These are phyloP conservation scores for Hypomecis punctinalis DNA, from an alignment of 2,888 invertebrate genomes.

Conservation along the genomic window DNA sequence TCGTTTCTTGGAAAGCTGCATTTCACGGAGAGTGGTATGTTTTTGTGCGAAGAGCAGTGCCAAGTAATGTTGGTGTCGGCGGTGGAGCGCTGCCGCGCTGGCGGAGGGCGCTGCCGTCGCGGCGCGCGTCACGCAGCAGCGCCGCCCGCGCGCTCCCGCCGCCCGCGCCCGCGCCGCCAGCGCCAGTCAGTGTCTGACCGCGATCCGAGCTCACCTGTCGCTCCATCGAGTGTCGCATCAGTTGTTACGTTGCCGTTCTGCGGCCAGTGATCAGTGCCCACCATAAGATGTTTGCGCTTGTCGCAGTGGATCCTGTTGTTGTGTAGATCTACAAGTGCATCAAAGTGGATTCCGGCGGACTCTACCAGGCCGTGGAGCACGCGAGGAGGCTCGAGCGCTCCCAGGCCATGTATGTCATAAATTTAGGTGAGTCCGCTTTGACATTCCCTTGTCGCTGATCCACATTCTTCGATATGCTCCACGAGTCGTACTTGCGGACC, in stretches of 20 bases:
- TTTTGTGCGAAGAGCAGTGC: constrained; percentile 58
- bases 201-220: constrained; percentile 68
- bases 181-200: constrained; percentile 70
- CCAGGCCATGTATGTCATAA: constrained; percentile 85
- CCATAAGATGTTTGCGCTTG: constrained; percentile 78
- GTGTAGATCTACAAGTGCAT: constrained; percentile 72
- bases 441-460: constrained; percentile 60
- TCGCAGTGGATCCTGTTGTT: constrained; percentile 77
- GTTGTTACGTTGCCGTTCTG: constrained; percentile 59
- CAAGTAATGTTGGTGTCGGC: constrained; percentile 60
- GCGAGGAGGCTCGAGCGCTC: constrained; percentile 82
- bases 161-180: constrained; percentile 37
- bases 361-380: constrained; percentile 82
- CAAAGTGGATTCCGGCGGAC: constrained; percentile 83
- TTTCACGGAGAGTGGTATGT: constrained; percentile 44
- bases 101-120: constrained; percentile 38
- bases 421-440: constrained; percentile 82
- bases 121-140: constrained; percentile 35
- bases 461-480: constrained; percentile 62
- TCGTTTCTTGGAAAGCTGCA: constrained; percentile 61
- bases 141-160: constrained; percentile 41
- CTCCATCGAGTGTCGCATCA: constrained; percentile 55
- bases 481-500: constrained; percentile 53
- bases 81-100: constrained; percentile 49
- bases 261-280: constrained; percentile 66